Conservation (phyloP, 2,888 invertebrate genomes). For the Sceliomorpha sp. region DNA sequence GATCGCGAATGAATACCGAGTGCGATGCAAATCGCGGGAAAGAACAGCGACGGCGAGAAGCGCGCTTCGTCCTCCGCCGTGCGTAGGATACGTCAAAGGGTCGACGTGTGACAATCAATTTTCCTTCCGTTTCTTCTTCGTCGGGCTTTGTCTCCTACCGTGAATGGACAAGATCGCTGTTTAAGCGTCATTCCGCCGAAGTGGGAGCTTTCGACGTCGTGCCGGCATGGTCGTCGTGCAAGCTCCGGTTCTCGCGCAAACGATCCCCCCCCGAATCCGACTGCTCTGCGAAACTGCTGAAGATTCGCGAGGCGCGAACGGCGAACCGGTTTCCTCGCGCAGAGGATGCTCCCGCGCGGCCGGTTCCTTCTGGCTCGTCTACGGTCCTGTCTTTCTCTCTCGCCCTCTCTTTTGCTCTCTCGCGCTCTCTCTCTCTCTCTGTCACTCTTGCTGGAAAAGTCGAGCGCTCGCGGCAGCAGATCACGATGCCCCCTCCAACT, state of each 20-base stretch:
- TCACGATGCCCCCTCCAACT: conserved; percentile 48
- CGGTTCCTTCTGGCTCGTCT: background rate
- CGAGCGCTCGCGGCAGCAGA: conserved; percentile 46
- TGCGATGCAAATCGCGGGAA: too few relatives aligned
- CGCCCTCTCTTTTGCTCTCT: too few relatives aligned
- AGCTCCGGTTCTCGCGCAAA: conserved; percentile 1
- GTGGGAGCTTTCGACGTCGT: conserved; percentile 8
- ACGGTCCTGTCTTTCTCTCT: too few relatives aligned
- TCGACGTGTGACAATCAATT: conserved; percentile 11
- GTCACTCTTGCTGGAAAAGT: too few relatives aligned
- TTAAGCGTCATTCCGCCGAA: conserved; percentile 40
- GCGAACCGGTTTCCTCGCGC: too few relatives aligned
- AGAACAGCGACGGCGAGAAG: too few relatives aligned
- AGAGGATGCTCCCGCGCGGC: background rate
- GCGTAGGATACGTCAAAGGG: too few relatives aligned
- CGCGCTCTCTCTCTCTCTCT: conserved; percentile 4
- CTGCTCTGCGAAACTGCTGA: too few relatives aligned
- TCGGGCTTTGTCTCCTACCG: conserved; percentile 46
- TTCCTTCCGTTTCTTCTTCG: conserved; percentile 1
- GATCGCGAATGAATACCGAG: too few relatives aligned
- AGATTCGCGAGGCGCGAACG: background rate
- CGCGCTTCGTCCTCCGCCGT: too few relatives aligned
- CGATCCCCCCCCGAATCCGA: too few relatives aligned
- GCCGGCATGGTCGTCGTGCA: conserved; percentile 20
- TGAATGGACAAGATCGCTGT: conserved; percentile 33